A percentile compares a stretch with the other conserved stretches of the same genome.
These are phyloP conservation scores for Argyra leucocephala DNA, from an alignment of 2,888 invertebrate genomes.

Conservation along the genomic window DNA sequence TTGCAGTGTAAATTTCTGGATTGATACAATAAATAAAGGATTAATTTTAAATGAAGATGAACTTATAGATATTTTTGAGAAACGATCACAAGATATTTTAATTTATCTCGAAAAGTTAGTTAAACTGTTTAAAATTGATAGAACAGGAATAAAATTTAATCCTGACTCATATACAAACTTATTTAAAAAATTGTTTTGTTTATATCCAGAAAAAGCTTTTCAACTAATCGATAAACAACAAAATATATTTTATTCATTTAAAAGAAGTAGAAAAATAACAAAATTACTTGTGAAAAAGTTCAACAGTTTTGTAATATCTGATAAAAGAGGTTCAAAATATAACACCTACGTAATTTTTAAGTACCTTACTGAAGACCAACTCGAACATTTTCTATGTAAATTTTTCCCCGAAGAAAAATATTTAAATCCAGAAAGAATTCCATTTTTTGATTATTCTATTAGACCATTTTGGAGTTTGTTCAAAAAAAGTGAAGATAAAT, in stretches of 20 bases:
- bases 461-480: not conserved
- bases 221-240: not conserved
- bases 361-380: not conserved
- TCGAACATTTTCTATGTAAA: not conserved
- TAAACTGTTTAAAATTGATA: not conserved
- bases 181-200: not conserved
- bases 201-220: not conserved
- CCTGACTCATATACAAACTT: not conserved
- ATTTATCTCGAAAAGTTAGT: not conserved
- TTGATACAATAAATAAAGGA: not conserved
- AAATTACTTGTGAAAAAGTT: not conserved
- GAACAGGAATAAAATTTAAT: not conserved
- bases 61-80: not conserved
- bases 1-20: not conserved
- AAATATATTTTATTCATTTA: not conserved
- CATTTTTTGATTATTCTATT: not conserved
- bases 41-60: not conserved
- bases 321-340: not conserved
- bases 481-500: not conserved
- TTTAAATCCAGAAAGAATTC: not conserved
- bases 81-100: not conserved
- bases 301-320: not conserved
- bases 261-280: not conserved
- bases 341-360: not conserved
- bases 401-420: not conserved